Conservation (phyloP, 2,113 vertebrate species). For the Atlantisia rogersi region DNA sequence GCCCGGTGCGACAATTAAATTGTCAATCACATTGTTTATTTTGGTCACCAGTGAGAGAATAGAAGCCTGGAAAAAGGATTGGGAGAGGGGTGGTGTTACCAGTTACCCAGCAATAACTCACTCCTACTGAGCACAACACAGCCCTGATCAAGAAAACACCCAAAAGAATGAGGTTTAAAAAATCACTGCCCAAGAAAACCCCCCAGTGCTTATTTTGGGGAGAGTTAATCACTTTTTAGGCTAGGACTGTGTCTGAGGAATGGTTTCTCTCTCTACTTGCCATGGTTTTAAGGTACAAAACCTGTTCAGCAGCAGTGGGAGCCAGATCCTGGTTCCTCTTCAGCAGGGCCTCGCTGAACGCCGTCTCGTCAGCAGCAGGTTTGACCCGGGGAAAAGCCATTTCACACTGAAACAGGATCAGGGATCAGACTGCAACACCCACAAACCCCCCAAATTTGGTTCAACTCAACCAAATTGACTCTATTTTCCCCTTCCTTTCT, state of each 20-base stretch:
- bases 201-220: not conserved
- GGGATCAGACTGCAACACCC: not conserved
- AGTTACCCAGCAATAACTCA: not conserved
- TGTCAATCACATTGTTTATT: slow-evolving; percentile 98
- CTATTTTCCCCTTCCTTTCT: too few species aligned
- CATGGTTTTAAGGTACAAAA: not conserved
- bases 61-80: slow-evolving; percentile 81
- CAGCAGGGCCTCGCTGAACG: slow-evolving; percentile 91
- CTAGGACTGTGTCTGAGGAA: accelerated
- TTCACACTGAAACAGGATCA: slow-evolving; percentile 82
- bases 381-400: slow-evolving; percentile 98
- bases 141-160: too few species aligned
- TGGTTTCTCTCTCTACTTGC: accelerated
- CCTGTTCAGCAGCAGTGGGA: slow-evolving; percentile 91
- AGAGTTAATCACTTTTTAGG: accelerated
- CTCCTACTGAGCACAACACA: not conserved
- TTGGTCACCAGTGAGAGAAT: slow-evolving; percentile 98
- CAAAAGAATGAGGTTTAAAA: too few species aligned
- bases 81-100: not conserved
- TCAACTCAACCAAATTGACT: not conserved
- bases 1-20: slow-evolving; percentile 94
- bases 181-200: too few species aligned
- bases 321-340: slow-evolving; percentile 97
- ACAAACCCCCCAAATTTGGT: accelerated
- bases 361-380: slow-evolving; percentile 86